Conservation (phyloP, 2,797 vertebrate species). For the Megaceryle alcyon region DNA sequence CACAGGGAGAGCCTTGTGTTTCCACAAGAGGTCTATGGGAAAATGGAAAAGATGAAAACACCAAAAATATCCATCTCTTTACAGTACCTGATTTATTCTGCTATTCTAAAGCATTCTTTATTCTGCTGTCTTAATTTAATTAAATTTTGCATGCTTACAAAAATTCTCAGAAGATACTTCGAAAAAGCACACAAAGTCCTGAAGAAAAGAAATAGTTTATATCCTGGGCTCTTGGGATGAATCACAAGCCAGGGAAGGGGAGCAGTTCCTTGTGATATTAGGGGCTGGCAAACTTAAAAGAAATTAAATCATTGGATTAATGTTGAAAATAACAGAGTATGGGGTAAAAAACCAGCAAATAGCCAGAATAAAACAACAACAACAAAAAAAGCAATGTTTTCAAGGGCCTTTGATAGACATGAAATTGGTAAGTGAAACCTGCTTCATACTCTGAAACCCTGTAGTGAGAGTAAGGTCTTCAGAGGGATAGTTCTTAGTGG, state of each 20-base stretch:
- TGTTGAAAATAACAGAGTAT: background rate
- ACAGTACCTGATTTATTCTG: background rate
- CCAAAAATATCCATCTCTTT: background rate
- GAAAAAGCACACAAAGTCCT: background rate
- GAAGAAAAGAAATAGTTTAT: background rate
- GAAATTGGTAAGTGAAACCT: background rate
- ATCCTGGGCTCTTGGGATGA: background rate
- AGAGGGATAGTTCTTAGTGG: background rate
- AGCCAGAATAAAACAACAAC: background rate
- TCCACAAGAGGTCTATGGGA: background rate
- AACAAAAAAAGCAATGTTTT: background rate
- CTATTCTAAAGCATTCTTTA: background rate
- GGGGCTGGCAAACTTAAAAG: background rate
- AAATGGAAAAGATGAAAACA: background rate
- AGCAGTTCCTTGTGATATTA: background rate
- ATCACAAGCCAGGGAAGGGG: accelerated
- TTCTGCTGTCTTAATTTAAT: background rate
- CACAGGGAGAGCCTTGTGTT: background rate
- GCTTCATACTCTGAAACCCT: background rate
- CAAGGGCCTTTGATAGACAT: background rate
- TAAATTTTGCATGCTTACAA: background rate
- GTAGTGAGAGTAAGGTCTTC: background rate
- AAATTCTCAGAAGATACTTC: background rate
- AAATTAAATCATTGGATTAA: background rate
- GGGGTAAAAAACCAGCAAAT: background rate